Conservation (phyloP, 2,888 invertebrate species). For the Abrostola triplasia region DNA sequence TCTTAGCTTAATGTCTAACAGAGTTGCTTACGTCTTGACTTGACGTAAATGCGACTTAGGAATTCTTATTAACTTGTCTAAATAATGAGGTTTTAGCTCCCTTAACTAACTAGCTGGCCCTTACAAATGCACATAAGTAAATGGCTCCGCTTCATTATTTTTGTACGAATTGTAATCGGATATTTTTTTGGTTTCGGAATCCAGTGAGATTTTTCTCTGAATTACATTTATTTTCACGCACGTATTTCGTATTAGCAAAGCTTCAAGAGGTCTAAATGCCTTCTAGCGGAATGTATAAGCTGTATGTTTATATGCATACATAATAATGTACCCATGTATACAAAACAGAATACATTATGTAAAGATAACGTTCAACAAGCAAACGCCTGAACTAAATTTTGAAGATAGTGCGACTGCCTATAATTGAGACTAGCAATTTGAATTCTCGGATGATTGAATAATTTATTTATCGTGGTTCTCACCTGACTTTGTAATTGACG, state of each 20-base stretch:
- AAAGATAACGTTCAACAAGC: not conserved
- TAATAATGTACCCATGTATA: not conserved
- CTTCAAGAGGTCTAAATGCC: not conserved
- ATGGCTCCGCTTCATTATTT: constrained; percentile 51
- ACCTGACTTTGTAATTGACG: too few relatives aligned
- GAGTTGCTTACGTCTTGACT: constrained; percentile 69
- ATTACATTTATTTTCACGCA: constrained; percentile 10
- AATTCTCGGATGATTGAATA: too few relatives aligned
- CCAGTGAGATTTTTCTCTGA: not conserved
- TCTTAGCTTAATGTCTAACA: constrained; percentile 73
- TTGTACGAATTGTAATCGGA: constrained; percentile 41
- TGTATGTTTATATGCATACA: not conserved
- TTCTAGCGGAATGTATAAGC: not conserved
- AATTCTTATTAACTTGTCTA: constrained; percentile 82
- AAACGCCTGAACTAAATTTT: not conserved
- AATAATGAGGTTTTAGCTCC: constrained; percentile 72
- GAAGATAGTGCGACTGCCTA: not conserved
- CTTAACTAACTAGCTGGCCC: constrained; percentile 49
- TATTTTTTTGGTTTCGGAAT: constrained; percentile 21
- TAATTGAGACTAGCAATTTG: too few relatives aligned
- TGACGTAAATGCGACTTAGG: constrained; percentile 83
- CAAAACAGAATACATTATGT: not conserved
- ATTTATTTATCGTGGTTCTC: too few relatives aligned
- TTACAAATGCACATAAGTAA: constrained; percentile 42
- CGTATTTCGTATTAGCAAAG: constrained; percentile 2